Percentiles rank a stretch among this genome's conserved stretches.
phyloP scores from a whole-genome alignment of 2,797 vertebrate species.

The Catostomus latipinnis region DNA sequence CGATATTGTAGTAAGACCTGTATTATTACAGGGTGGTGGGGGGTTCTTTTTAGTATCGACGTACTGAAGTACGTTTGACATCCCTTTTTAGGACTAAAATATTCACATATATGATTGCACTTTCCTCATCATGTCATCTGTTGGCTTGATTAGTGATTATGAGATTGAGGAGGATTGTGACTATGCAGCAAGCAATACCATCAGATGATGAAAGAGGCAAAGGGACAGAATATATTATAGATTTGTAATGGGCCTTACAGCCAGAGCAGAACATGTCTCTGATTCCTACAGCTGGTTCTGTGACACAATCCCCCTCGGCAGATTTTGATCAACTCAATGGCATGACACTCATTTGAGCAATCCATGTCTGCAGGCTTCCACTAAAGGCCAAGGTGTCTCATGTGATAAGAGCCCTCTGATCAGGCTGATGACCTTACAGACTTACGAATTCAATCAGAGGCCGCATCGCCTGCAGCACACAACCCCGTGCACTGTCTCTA shows the following conservation, averaged over 20 bases:
- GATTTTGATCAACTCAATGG: slow-evolving; percentile 54
- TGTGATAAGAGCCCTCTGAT: slow-evolving; percentile 54
- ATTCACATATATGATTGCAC: no score
- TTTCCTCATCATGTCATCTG: neutral
- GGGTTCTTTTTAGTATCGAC: no score
- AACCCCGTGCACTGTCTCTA: slow-evolving; percentile 9
- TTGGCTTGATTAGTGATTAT: neutral
- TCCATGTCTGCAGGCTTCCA: slow-evolving; percentile 31
- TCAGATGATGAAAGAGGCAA: slow-evolving; percentile 3
- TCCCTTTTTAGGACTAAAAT: no score
- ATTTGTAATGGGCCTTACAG: slow-evolving; percentile 42
- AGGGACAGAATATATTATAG: slow-evolving; percentile 30
- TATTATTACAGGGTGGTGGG: no score
- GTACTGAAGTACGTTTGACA: no score
- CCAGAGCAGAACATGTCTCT: slow-evolving; percentile 29
- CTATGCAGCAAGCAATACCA: neutral
- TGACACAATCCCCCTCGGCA: slow-evolving; percentile 25
- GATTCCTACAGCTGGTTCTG: slow-evolving; percentile 44
- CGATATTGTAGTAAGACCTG: no score
- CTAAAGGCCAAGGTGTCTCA: slow-evolving; percentile 59
- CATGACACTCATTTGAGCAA: slow-evolving; percentile 43
- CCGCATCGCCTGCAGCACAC: slow-evolving; percentile 34
- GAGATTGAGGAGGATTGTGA: neutral
- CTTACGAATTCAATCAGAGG: slow-evolving; percentile 47
- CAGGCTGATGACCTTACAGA: slow-evolving; percentile 50